phyloP scores from a whole-genome alignment of 2,888 invertebrate species.

The Plebejus argus region DNA sequence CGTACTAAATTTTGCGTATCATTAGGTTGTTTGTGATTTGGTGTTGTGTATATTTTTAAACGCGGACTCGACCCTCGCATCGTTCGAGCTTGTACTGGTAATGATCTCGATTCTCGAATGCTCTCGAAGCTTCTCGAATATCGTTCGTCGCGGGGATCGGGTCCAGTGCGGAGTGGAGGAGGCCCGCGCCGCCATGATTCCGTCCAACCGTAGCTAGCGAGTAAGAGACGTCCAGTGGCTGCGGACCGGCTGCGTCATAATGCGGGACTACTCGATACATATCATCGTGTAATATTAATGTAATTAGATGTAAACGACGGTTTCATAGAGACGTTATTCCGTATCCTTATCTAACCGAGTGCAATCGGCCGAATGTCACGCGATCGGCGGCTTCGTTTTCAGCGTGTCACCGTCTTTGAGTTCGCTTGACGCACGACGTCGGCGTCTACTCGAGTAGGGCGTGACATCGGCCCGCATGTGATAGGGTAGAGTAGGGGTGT shows the following conservation, averaged over 20 bases:
- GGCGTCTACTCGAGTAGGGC: slow-evolving; percentile 43
- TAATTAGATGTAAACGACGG: slow-evolving; percentile 78
- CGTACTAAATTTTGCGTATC: slow-evolving; percentile 5
- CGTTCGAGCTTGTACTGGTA: slow-evolving; percentile 27
- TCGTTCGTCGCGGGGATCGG: slow-evolving; percentile 28
- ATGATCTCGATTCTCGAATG: slow-evolving; percentile 25
- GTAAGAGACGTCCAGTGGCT: slow-evolving; percentile 81
- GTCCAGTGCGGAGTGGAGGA: slow-evolving; percentile 46
- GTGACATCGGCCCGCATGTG: slow-evolving; percentile 78
- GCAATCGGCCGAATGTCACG: slow-evolving; percentile 78
- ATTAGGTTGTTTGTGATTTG: slow-evolving; percentile 22
- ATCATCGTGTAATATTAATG: slow-evolving; percentile 85
- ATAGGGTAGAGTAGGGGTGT: slow-evolving; percentile 76
- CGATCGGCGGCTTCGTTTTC: slow-evolving; percentile 53
- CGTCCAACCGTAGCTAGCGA: slow-evolving; percentile 82
- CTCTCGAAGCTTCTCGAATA: slow-evolving; percentile 30
- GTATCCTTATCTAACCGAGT: slow-evolving; percentile 76
- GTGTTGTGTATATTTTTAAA: slow-evolving; percentile 25
- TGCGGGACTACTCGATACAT: slow-evolving; percentile 87
- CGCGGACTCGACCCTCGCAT: slow-evolving; percentile 40
- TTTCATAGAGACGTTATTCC: slow-evolving; percentile 82
- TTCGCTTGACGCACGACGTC: slow-evolving; percentile 48
- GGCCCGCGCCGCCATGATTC: slow-evolving; percentile 78
- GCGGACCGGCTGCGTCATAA: slow-evolving; percentile 80
- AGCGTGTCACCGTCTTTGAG: slow-evolving; percentile 57